These are phyloP conservation scores for Mythimna vitellina DNA, from an alignment of 2,888 invertebrate species.

Conservation along the genomic window DNA sequence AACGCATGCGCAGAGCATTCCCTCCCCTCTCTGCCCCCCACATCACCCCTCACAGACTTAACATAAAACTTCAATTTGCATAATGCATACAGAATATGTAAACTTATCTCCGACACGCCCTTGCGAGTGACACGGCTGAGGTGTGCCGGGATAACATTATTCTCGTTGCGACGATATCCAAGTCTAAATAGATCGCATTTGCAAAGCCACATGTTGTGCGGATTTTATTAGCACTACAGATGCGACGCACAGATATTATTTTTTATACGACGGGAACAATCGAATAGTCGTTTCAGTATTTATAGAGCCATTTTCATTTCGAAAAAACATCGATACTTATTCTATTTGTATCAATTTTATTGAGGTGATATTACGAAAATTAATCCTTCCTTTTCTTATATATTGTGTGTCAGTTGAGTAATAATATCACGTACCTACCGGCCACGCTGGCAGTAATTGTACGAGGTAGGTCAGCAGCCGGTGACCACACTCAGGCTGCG, in stretches of 20 bases:
- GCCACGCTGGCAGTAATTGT: conserved; percentile 48
- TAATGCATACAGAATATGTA: conserved; percentile 90
- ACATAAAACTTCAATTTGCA: conserved; percentile 90
- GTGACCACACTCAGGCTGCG: conserved; percentile 70
- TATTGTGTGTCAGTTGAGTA: conserved; percentile 39
- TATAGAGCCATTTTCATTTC: conserved; percentile 60
- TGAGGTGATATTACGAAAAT: conserved; percentile 51
- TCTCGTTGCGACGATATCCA: conserved; percentile 85
- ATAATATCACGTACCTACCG: conserved; percentile 53
- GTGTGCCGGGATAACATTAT: conserved; percentile 89
- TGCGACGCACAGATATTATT: conserved; percentile 71
- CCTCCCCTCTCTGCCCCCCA: conserved; percentile 48
- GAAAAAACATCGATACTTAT: conserved; percentile 49
- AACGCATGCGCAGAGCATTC: conserved; percentile 66
- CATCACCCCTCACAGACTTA: conserved; percentile 75
- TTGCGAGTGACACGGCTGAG: conserved; percentile 87
- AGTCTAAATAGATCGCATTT: conserved; percentile 87
- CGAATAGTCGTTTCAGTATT: conserved; percentile 64
- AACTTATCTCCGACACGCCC: conserved; percentile 89
- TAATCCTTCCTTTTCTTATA: conserved; percentile 37
- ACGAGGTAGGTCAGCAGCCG: conserved; percentile 61
- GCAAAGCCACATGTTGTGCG: conserved; percentile 79
- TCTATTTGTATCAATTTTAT: conserved; percentile 59
- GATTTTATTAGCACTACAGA: conserved; percentile 77
- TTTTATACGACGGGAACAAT: conserved; percentile 65